phyloP scores from a whole-genome alignment of 2,888 invertebrate genomes.

The Macropis europaea region DNA sequence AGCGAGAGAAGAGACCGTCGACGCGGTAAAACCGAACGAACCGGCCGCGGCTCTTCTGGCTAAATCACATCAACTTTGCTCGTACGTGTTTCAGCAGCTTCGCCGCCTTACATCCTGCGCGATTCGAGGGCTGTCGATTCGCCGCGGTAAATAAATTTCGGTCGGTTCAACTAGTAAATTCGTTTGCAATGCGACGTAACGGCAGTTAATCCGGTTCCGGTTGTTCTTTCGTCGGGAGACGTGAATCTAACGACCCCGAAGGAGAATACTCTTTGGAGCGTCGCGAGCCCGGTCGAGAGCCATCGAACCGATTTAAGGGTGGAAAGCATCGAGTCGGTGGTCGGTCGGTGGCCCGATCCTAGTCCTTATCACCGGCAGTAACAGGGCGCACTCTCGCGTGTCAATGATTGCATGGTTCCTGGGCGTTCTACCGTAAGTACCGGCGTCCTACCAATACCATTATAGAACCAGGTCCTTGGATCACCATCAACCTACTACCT shows the following conservation, averaged over 20 bases:
- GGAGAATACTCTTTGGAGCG: slow-evolving; percentile 3
- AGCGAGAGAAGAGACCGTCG: neutral
- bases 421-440: slow-evolving; percentile 66
- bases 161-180: slow-evolving; percentile 25
- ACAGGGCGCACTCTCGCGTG: slow-evolving; percentile 70
- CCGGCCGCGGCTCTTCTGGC: slow-evolving; percentile 19
- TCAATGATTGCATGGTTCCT: slow-evolving; percentile 71
- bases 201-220: neutral
- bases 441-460: slow-evolving; percentile 67
- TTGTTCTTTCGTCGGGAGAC: neutral
- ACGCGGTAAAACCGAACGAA: slow-evolving; percentile 40
- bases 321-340: slow-evolving; percentile 21
- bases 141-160: slow-evolving; percentile 46
- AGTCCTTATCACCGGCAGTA: slow-evolving; percentile 66
- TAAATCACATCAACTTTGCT: slow-evolving; percentile 50
- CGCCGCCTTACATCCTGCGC: slow-evolving; percentile 22
- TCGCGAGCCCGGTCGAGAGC: neutral
- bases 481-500: slow-evolving; percentile 43
- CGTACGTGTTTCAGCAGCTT: slow-evolving; percentile 43
- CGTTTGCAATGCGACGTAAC: slow-evolving; percentile 2
- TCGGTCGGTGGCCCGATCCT: slow-evolving; percentile 49
- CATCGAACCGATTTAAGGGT: slow-evolving; percentile 36
- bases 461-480: slow-evolving; percentile 60
- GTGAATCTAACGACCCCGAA: neutral
- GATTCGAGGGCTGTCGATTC: slow-evolving; percentile 37